Percentiles rank a stretch among this genome's conserved stretches.
phyloP scores from a whole-genome alignment of 2,113 vertebrate genomes.

The Potamarius usumacintae region DNA sequence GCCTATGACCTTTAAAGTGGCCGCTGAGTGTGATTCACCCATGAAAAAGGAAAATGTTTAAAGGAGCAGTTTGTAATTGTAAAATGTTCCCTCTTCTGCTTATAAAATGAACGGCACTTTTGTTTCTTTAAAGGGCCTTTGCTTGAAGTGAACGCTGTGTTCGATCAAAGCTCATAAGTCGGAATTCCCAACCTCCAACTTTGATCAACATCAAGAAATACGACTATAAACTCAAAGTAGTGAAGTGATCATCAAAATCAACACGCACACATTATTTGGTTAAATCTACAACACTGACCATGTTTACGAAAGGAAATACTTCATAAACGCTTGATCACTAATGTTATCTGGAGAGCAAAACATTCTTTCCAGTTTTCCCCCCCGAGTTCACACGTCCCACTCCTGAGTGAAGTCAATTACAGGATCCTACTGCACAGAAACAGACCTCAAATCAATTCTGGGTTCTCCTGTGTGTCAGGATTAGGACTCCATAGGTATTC shows the following conservation, averaged over 20 bases:
- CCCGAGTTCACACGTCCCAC: no score
- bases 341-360: background rate
- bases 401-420: no score
- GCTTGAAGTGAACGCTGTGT: background rate
- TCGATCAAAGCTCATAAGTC: background rate
- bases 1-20: no score
- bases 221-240: no score
- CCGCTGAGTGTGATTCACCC: background rate
- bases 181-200: background rate
- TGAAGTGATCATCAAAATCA: no score
- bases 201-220: no score
- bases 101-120: background rate
- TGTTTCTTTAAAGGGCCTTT: background rate
- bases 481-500: background rate
- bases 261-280: background rate
- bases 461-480: background rate
- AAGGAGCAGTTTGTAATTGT: background rate
- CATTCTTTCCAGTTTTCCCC: no score
- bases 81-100: background rate
- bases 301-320: background rate
- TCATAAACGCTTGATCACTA: background rate
- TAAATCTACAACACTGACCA: background rate
- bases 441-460: background rate
- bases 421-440: background rate
- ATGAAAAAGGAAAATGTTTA: background rate